Evolutionary conservation across 1,140 invertebrate genomes (phyloP).

Genomic region (Frieseomelitta varia): DNA sequence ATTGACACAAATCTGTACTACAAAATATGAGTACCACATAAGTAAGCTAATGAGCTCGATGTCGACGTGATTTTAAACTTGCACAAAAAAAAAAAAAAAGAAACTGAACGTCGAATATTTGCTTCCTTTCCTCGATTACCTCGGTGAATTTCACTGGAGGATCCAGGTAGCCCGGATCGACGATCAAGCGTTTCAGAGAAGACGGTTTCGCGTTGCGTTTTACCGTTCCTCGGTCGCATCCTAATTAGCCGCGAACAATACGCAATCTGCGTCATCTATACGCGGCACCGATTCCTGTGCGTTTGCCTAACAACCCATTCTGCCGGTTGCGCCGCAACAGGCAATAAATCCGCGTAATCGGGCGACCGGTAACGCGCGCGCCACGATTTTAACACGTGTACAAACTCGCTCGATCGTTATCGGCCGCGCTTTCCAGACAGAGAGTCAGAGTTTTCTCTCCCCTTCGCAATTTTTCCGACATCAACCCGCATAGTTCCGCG

Average conservation of each 20-base stretch:
- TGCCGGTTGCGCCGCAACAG: slow-evolving; percentile 11
- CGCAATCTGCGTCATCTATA: slow-evolving; percentile 41
- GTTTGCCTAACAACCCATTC: slow-evolving; percentile 49
- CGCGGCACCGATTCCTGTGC: slow-evolving; percentile 34
- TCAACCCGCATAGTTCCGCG: background rate
- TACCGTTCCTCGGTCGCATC: slow-evolving; percentile 12
- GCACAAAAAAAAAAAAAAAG: no score
- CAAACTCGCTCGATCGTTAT: slow-evolving; percentile 37
- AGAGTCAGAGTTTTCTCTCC: background rate
- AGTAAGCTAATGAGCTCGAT: no score
- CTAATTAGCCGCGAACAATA: slow-evolving; percentile 47
- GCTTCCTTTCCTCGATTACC: background rate
- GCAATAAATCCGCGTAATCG: slow-evolving; percentile 32
- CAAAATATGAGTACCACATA: no score
- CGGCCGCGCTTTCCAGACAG: background rate
- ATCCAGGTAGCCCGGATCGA: background rate
- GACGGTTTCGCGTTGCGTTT: background rate
- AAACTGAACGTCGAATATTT: no score
- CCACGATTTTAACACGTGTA: slow-evolving; percentile 31
- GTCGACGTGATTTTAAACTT: no score
- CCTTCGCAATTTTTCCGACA: no score
- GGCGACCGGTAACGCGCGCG: slow-evolving; percentile 3
- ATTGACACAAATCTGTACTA: no score
- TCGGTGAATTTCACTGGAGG: slow-evolving; percentile 4
- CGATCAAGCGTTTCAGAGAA: background rate